Evolutionary conservation across 2,113 vertebrate species (phyloP), one percentile per base, ranked within the genome.

Genomic region (Prunella himalayana): DNA sequence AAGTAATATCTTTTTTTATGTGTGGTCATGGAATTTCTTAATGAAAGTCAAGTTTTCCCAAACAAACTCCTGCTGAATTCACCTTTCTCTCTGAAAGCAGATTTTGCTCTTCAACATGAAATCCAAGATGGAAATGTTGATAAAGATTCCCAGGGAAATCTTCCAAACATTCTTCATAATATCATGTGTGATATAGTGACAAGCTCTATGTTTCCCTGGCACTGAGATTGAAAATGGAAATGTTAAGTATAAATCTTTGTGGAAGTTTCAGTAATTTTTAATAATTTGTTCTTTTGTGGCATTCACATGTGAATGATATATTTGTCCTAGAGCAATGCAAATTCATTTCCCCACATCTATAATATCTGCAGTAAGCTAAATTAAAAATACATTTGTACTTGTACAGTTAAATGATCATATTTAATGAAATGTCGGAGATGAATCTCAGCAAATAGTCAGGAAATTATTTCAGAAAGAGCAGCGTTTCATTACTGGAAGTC

Each of bases 351-450:
- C 97, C 97, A 98, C 98, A 98, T 98, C 98, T 98, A 98, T 98
- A 98, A 98, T 98, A 98, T 98, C 98, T 98, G 98, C 97, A 97
- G 98, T 98, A 98, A 98, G 98, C 97, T 97, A 98, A 98, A 98
- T 98, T 98, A 98, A 98, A 98, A 98, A 98, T 98, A 98, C 98
- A 98, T 98, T 98, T 98, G 98, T 98, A 98, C 98, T 98, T 98
- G 98, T 98, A 98, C 98, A 98, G 98, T 98, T 98, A 98, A 98
- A 98, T 98, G 98, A 98, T 98, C 98, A 98, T 98, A 98, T 98
- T 98, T 98, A 98, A 98, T 98, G 98, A 98, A 98, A 98, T 98
- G 98, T 98, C 97, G 98, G 98, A 98, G 98, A 98, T 98, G 98
- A 98, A 98, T 98, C 98, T 98, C 97, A 98, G 98, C 97, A 98